These are phyloP conservation scores for Caloenas nicobarica DNA, from an alignment of 2,113 vertebrate species.

Conservation along the genomic window DNA sequence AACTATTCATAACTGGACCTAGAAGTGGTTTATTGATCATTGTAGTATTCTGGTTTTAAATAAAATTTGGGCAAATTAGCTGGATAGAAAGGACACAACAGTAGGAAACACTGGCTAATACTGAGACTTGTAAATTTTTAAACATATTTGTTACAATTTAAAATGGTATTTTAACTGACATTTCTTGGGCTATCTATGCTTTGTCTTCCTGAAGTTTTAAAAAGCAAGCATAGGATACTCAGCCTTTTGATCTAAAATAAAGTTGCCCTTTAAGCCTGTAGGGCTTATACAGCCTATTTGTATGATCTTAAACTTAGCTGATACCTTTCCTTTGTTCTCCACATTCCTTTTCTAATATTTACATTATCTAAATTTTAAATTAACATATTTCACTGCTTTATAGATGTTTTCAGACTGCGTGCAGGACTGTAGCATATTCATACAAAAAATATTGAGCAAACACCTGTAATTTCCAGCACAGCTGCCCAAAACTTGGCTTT, in stretches of 20 bases:
- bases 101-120: background rate
- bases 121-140: background rate
- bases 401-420: background rate
- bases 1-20: background rate
- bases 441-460: background rate
- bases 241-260: background rate
- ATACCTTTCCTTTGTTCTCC: background rate
- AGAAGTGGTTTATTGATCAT: background rate
- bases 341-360: background rate
- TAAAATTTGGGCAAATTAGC: background rate
- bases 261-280: background rate
- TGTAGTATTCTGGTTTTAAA: background rate
- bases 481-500: background rate
- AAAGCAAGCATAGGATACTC: background rate
- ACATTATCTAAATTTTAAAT: background rate
- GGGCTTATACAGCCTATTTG: background rate
- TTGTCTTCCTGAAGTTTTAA: background rate
- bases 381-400: background rate
- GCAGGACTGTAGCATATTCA: background rate
- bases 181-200: background rate
- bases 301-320: background rate
- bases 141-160: background rate
- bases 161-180: background rate
- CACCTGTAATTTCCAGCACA: background rate
- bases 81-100: background rate